Evolutionary conservation across 2,113 vertebrate genomes (phyloP).

Genomic region (Trinectes maculatus): DNA sequence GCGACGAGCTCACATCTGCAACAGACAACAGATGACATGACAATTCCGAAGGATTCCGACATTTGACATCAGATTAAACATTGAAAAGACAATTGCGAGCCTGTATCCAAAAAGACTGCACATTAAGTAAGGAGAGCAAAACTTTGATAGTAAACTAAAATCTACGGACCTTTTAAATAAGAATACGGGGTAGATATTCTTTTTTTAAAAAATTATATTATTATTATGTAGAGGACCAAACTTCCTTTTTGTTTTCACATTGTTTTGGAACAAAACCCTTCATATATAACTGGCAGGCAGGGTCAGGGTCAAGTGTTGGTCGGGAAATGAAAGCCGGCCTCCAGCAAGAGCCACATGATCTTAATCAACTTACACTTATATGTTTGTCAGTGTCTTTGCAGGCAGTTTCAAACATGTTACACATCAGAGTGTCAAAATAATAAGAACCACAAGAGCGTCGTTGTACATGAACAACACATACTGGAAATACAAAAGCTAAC

Average conservation of each 20-base stretch:
- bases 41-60: too few species aligned
- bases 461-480: slow-evolving; percentile 25
- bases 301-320: slow-evolving; percentile 62
- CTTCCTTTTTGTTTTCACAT: slow-evolving; percentile 12
- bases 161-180: background rate
- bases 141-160: background rate
- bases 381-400: slow-evolving; percentile 21
- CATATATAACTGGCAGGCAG: slow-evolving; percentile 56
- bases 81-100: too few species aligned
- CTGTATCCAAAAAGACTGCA: background rate
- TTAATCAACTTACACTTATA: slow-evolving; percentile 41
- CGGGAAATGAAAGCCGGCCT: slow-evolving; percentile 51
- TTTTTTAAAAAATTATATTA: too few species aligned
- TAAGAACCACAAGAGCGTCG: slow-evolving; percentile 7
- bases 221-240: slow-evolving; percentile 8
- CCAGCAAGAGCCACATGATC: slow-evolving; percentile 57
- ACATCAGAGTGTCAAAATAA: slow-evolving; percentile 33
- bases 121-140: background rate
- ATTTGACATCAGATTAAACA: too few species aligned
- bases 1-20: slow-evolving; percentile 24
- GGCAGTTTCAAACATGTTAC: slow-evolving; percentile 30
- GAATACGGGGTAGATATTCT: too few species aligned
- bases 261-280: slow-evolving; percentile 57
- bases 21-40: slow-evolving; percentile 16
- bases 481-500: slow-evolving; percentile 51